Conservation (phyloP, 1,140 invertebrate species). For the Drosophila orosa region DNA sequence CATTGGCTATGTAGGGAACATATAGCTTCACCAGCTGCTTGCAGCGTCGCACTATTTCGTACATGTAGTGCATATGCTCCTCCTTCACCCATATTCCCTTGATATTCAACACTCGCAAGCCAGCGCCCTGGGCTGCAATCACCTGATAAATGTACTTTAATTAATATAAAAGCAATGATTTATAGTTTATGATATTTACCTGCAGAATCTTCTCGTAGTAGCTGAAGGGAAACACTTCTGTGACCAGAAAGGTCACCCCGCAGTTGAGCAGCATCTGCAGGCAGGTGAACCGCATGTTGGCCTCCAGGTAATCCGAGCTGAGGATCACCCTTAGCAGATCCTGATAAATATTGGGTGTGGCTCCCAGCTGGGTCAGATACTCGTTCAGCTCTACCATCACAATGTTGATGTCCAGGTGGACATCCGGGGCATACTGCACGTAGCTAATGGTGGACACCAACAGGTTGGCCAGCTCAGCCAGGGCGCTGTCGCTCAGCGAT, state of each 20-base stretch:
- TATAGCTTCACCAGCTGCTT: constrained; percentile 86
- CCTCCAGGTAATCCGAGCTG: constrained; percentile 87
- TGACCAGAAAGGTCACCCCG: constrained; percentile 87
- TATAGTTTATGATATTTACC: too few relatives aligned
- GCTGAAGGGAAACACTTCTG: constrained; percentile 87
- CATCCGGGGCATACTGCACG: constrained; percentile 81
- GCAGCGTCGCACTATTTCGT: constrained; percentile 86
- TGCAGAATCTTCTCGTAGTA: constrained; percentile 88
- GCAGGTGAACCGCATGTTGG: constrained; percentile 87
- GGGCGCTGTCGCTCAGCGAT: constrained; percentile 72
- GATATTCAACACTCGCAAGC: constrained; percentile 87
- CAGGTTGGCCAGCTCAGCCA: constrained; percentile 77
- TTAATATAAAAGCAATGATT: too few relatives aligned
- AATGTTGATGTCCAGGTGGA: constrained; percentile 85
- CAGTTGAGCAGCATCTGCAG: constrained; percentile 87
- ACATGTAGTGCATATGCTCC: constrained; percentile 87
- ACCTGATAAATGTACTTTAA: too few relatives aligned
- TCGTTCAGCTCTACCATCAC: constrained; percentile 86
- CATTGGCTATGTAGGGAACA: constrained; percentile 89
- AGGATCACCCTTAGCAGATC: constrained; percentile 87
- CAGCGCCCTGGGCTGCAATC: constrained; percentile 86
- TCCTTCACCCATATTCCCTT: constrained; percentile 89
- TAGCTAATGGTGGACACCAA: constrained; percentile 82
- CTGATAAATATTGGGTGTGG: constrained; percentile 87
- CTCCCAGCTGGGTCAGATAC: constrained; percentile 86